Base-by-base conservation (phyloP, 2,888 invertebrate species). In the Arrhopalites spinosus region DNA sequence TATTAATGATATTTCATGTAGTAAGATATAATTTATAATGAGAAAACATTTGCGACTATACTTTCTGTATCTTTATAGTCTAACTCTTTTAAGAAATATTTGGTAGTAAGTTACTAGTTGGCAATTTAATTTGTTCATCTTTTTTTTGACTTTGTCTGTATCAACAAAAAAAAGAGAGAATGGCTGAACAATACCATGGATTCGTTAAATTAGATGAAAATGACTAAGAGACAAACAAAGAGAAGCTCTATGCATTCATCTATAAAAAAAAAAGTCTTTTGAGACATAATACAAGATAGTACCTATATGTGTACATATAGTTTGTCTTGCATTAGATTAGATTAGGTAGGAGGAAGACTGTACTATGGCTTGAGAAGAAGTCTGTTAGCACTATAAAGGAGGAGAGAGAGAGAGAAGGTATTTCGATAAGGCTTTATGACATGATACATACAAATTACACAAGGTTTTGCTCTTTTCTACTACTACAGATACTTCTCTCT, bases 281-380 rank as follows among this genome's bases (percentile, higher is more conserved):
- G 17, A 50, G 2, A 8, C n/a, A 15, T n/a, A 50, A 50, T 50
- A 50, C n/a, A 13, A 2, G 17, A n/a, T n/a, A n/a, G 50, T n/a
- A n/a, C n/a, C 3, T n/a, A n/a, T 15, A 13, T 15, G 2, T n/a
- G 15, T 50, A 50, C 17, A 17, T n/a, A 3, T 50, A 53, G 69
- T 69, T 69, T 69, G 53, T 30, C 47, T 53, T 69, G 47, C 67
- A 68, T 69, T 50, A 30, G 69, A 50, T 69, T 53, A 53, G 69
- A 50, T 53, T 68, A 68, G 25, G 69, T 56, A 50, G 29, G 64
- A 63, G 36, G 15, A 50, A n/a, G 50, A n/a, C n/a, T n/a, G 17
- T 5, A n/a, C 15, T 8, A 17, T 50, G 50, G 7, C 15, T 5
- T 50, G 50, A 17, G 3, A 50, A 15, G 15, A 13, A 15, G n/a